Evolutionary conservation across 2,797 vertebrate genomes (phyloP), one percentile per base, ranked within the genome.

Genomic region (Heteromormyrus szaboi): DNA sequence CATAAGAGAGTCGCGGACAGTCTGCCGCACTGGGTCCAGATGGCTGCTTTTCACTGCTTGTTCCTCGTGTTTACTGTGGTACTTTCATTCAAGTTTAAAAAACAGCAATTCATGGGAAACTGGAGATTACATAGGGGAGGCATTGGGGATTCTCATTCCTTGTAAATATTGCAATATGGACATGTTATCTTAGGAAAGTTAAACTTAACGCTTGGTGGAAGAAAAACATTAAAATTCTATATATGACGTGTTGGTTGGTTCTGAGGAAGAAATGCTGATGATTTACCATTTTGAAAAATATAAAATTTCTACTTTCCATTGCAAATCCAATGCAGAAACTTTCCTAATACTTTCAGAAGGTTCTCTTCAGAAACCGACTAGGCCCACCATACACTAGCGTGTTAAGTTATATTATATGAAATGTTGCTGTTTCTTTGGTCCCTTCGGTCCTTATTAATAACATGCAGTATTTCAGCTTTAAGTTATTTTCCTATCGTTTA

Each of bases 1-100:
- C 86, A 83, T 51, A 85, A 29, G 88, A 87, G 68, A 81, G 33
- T 72, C 25, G 37, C 22, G 81, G 90, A 53, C 87, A 62, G 48
- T 76, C 72, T 56, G 50, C 25, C 1, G 4, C 46, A 7, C 22
- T 51, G 83, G 83, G 50, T 53, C 46, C 46, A 12, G 22, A 29
- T 17, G 44, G n/a, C 83, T 44, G 4, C 6, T 65, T 89, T 90
- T 33, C 65, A n/a, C 83, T 53, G 22, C 89, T 89, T 72, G 86
- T 85, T 88, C 88, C 46, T 50, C 29, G 46, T 54, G 51, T 68
- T 89, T 56, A 54, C 50, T 59, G 72, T 85, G 8, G 44, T 29
- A 88, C 88, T 89, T 85, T 29, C 84, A 88, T 87, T 89, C 29
- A 44, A 88, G 90, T 90, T 88, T 87, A 83, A 88, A 9, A 88